Evolutionary conservation across 1,140 invertebrate species (phyloP), one percentile per base, ranked within the genome.

Genomic region (Listronotus oregonensis): DNA sequence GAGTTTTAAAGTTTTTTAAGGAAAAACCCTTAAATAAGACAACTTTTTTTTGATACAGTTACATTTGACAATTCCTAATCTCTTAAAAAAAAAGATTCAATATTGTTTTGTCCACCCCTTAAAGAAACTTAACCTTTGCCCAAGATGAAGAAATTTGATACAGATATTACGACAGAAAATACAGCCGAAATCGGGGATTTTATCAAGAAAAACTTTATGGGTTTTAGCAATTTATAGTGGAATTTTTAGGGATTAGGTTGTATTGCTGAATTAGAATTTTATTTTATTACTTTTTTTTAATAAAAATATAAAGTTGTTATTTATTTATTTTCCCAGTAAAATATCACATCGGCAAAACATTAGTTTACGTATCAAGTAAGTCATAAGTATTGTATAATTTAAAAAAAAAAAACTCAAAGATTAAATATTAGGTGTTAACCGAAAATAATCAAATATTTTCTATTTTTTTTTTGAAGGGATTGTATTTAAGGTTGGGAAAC

Each of bases 51-150:
- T 82, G 94, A 96, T 85, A 89, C 89, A 0, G 83, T 96, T 4
- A 84, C 91, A 50, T 96, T 96, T 75, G 94, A 96, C 79, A 97
- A 97, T 79, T 87, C 85, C 15, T 93, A 94, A 94, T 65, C 85
- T 89, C 66, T 77, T 95, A 21, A 84, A 90, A 62, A 97, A 96
- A 75, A 93, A 89, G 70, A 80, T 96, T 0, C 86, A 87, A 66
- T 95, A 95, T 78, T 81, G 84, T 15, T 78, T 91, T 50, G 66
- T 88, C 2, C 59, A 59, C 10, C 69, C 71, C 1, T 40, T 72
- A 27, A 62, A 64, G 27, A 71, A 69, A 56, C 6, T 74, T 15
- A 56, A 65, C 17, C 69, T 74, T 31, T 71, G 43, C 69, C 69
- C 11, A 55, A 8, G 69, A 71, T 34, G 65, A 67, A 10, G 66